Evolutionary conservation across 2,888 invertebrate species (phyloP), one percentile per base, ranked within the genome.

Genomic region (Punctoribates punctum): DNA sequence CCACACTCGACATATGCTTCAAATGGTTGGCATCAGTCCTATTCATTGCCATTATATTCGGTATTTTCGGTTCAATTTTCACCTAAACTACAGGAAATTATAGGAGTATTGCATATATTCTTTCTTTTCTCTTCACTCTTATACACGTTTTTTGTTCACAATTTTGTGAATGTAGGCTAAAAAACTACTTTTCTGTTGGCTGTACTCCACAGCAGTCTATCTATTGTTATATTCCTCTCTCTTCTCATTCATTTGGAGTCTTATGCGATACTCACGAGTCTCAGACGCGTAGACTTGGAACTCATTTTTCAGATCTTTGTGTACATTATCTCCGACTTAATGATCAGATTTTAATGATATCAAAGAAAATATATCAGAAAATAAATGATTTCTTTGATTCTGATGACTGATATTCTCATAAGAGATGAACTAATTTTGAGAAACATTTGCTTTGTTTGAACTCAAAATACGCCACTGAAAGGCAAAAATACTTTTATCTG

Each of bases 31-130:
- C 57, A 57, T 57, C 57, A 23, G 57, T 57, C 25, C 57, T 57
- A n/a, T 51, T 20, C n/a, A 57, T 57, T 57, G 9, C 65, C n/a
- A 38, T 65, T 29, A 15, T 65, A 42, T 13, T 42, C 42, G 13
- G 13, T 42, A 42, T 65, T 65, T 38, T 65, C n/a, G 65, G 17
- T 65, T 34, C 38, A 34, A 65, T 65, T 65, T 65, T 65, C 65
- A 65, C 65, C 62, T 65, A 29, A 65, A 65, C 65, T 65, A 20
- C 65, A 65, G 65, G 65, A 65, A 65, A 65, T 65, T 65, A 65
- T 29, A 65, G 23, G 20, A 20, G 65, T 65, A 34, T 65, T 29
- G 34, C 65, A 65, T 29, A 65, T 34, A 65, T 65, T 65, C 65
- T 34, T 65, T 15, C 17, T 34, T 34, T 38, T 34, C 25, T 57